Percentiles rank a stretch among this genome's conserved stretches.
phyloP scores from a whole-genome alignment of 2,888 invertebrate species.

The Noctuana brunneofusca region DNA sequence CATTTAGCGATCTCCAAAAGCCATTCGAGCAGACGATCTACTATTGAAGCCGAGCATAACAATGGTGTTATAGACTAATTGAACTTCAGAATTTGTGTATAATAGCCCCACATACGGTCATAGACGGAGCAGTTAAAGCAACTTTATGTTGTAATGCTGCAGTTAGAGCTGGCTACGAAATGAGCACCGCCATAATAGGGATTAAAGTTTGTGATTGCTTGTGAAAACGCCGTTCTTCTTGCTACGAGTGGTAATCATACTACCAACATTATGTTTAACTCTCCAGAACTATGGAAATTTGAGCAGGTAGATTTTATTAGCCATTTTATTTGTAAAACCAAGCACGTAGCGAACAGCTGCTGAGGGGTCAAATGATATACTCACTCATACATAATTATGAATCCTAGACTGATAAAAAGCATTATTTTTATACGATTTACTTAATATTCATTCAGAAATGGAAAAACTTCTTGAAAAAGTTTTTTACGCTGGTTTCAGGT shows the following conservation, averaged over 20 bases:
- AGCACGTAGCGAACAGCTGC: too few relatives aligned
- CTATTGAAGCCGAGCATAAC: conserved; percentile 2
- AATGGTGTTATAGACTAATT: conserved; percentile 19
- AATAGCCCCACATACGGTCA: conserved; percentile 16
- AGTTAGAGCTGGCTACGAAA: conserved; percentile 1
- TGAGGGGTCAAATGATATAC: too few relatives aligned
- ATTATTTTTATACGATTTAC: too few relatives aligned
- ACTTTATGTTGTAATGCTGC: conserved; percentile 19
- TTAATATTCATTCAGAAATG: too few relatives aligned
- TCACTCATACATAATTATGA: too few relatives aligned
- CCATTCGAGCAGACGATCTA: conserved; percentile 8
- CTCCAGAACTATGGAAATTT: background rate
- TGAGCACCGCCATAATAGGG: background rate
- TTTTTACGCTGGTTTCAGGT: too few relatives aligned
- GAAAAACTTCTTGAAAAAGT: too few relatives aligned
- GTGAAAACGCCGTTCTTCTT: background rate
- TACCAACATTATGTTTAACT: background rate
- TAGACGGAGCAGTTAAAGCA: conserved; percentile 16
- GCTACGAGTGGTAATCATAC: background rate
- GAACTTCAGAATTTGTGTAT: conserved; percentile 24
- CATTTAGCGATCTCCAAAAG: background rate
- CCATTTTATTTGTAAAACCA: background rate
- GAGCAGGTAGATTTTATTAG: background rate
- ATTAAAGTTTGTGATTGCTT: conserved; percentile 10
- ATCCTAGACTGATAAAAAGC: too few relatives aligned